Conservation (phyloP, 2,113 vertebrate genomes). For the Toxotes chatareus region DNA sequence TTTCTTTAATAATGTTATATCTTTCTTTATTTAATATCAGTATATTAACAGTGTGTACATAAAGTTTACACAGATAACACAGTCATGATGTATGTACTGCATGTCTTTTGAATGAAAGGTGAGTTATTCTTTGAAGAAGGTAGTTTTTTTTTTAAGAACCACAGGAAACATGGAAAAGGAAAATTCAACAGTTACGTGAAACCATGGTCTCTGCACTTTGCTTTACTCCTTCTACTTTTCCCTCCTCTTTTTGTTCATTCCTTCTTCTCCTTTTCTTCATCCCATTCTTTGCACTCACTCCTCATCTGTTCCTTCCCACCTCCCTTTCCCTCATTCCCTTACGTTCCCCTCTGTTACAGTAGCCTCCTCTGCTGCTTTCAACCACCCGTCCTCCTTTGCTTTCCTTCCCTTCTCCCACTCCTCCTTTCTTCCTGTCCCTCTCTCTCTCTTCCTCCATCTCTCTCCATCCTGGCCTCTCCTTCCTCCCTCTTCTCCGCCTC, state of each 20-base stretch:
- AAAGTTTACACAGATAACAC: too few relatives aligned
- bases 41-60: too few relatives aligned
- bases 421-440: not conserved
- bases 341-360: conserved; percentile 4
- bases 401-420: not conserved
- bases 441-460: conserved; percentile 12
- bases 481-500: conserved; percentile 4
- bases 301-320: not conserved
- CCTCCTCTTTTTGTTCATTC: not conserved
- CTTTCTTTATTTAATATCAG: not conserved
- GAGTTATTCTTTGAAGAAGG: not conserved
- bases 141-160: not conserved
- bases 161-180: not conserved
- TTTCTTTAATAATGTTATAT: not conserved
- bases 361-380: not conserved
- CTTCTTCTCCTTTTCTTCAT: not conserved
- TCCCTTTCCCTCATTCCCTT: conserved; percentile 1
- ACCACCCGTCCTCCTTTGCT: not conserved
- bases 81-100: too few relatives aligned
- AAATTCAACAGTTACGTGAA: not conserved
- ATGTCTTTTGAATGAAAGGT: not conserved
- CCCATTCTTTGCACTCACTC: not conserved
- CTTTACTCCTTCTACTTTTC: too few relatives aligned
- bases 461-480: conserved; percentile 25
- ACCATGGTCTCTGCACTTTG: not conserved